Evolutionary conservation across 2,113 vertebrate species (phyloP).

Genomic region (Barnardius zonarius): DNA sequence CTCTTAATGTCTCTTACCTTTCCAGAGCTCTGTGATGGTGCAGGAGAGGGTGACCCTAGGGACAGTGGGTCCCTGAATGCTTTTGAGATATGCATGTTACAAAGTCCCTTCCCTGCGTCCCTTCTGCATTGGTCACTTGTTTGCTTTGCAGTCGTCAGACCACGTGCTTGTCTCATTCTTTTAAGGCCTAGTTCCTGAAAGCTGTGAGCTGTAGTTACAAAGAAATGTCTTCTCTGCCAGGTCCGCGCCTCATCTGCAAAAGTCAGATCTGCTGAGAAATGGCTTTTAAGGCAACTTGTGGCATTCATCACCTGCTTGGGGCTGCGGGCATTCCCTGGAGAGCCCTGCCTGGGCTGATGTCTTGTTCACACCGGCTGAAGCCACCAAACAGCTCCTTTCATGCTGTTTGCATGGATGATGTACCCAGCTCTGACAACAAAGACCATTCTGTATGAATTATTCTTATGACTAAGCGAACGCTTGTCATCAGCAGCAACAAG

Average conservation of each 20-base stretch:
- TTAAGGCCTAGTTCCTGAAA: not conserved
- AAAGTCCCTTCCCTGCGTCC: accelerated
- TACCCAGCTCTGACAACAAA: not conserved
- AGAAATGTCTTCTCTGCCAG: not conserved
- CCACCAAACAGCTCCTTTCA: not conserved
- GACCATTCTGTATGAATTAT: not conserved
- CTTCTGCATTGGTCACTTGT: not conserved
- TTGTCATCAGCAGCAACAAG: not conserved
- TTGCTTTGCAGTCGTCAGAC: not conserved
- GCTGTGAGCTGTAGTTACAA: not conserved
- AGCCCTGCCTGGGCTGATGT: accelerated
- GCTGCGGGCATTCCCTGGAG: not conserved
- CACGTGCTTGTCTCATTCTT: not conserved
- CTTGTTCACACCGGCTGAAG: not conserved
- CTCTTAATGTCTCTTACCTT: not conserved
- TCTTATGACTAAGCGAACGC: accelerated
- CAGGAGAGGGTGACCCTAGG: not conserved
- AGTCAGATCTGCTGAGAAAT: not conserved
- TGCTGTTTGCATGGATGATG: accelerated
- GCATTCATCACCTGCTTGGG: accelerated
- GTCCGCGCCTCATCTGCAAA: not conserved
- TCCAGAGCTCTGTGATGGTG: not conserved
- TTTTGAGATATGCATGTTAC: too few relatives aligned
- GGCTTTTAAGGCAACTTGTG: not conserved
- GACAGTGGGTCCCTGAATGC: not conserved